Base-by-base conservation (phyloP, 1,140 invertebrate genomes). In the Portunus trituberculatus region DNA sequence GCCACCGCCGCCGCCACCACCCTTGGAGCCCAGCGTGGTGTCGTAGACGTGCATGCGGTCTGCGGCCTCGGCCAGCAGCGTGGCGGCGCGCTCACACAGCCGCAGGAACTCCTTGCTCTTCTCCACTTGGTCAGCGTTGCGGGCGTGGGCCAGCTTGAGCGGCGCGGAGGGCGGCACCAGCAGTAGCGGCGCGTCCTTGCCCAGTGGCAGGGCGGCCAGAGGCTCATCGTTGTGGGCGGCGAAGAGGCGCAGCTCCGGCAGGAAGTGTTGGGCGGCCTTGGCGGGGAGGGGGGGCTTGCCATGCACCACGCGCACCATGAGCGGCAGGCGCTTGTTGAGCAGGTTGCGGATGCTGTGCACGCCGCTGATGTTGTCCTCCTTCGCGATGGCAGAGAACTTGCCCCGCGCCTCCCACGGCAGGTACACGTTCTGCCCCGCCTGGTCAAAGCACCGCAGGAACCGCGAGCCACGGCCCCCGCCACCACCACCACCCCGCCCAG, bases 231-330 rank as follows among this genome's bases (percentile, higher is more conserved):
- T 98, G 96, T 99, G 98, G 93, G 98, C 98, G 46, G 98, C 98
- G 94, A 99, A 97, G 96, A 99, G 97, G 97, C 98, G 98, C 96
- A 99, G 97, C 97, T 99, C 98, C 96, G 98, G 98, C 96, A 98
- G 97, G 97, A 99, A 98, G 97, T 98, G 97, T 96, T 96, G 97
- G 96, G 91, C 96, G 87, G 83, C 95, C 96, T 96, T 97, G 32
- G 98, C 97, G 4, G 98, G 98, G 96, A 98, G 97, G 20, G 98
- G 98, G 52, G 98, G 98, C 96, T 98, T 98, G 29, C 99, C 99
- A 96, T 99, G 98, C 0, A 99, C 98, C 96, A 99, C 97, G 96
- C 99, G 97, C 0, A 99, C 99, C 92, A 99, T 99, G 89, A 99
- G 97, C 2, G 99, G 99, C 97, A 99, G 97, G 94, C 99, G 97